These are phyloP conservation scores for Scaptomyza tumidula DNA, from an alignment of 2,888 invertebrate genomes.

Conservation along the genomic window DNA sequence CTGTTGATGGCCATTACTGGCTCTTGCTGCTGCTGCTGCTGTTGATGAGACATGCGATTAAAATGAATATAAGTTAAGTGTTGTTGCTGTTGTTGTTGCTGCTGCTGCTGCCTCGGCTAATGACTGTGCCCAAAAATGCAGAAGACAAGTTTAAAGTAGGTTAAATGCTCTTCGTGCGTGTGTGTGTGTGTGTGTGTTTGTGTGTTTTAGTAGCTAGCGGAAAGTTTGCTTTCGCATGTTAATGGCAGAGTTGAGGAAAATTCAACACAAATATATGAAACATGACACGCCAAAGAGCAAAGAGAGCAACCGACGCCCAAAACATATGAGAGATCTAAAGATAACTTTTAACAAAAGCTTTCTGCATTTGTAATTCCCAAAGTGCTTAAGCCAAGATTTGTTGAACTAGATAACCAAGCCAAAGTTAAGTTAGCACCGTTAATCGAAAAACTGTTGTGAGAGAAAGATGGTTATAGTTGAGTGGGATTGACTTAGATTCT, in stretches of 20 bases:
- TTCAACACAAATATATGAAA: slow-evolving; percentile 24
- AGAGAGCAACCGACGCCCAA: slow-evolving; percentile 14
- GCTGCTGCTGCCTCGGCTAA: slow-evolving; percentile 66
- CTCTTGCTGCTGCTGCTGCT: slow-evolving; percentile 32
- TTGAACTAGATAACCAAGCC: not conserved
- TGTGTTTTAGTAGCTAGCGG: slow-evolving; percentile 37
- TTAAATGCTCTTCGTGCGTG: slow-evolving; percentile 53
- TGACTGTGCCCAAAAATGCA: slow-evolving; percentile 71
- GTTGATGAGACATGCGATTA: slow-evolving; percentile 71
- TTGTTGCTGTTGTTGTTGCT: slow-evolving; percentile 33
- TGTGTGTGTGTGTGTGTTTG: slow-evolving; percentile 24
- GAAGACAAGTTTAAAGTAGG: slow-evolving; percentile 76
- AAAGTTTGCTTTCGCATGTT: slow-evolving; percentile 37
- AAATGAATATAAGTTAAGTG: slow-evolving; percentile 47
- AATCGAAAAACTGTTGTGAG: no score
- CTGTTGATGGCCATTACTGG: slow-evolving; percentile 69
- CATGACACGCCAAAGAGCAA: not conserved
- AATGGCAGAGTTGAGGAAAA: slow-evolving; percentile 44
- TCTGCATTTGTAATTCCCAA: not conserved
- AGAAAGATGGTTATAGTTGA: not conserved
- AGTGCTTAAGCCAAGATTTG: not conserved
- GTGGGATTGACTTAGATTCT: not conserved
- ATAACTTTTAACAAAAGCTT: not conserved
- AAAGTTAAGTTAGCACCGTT: not conserved
- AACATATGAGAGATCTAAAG: not conserved